These are phyloP conservation scores for Sterrhoptilus dennistouni DNA, from an alignment of 2,113 vertebrate species.

Conservation along the genomic window DNA sequence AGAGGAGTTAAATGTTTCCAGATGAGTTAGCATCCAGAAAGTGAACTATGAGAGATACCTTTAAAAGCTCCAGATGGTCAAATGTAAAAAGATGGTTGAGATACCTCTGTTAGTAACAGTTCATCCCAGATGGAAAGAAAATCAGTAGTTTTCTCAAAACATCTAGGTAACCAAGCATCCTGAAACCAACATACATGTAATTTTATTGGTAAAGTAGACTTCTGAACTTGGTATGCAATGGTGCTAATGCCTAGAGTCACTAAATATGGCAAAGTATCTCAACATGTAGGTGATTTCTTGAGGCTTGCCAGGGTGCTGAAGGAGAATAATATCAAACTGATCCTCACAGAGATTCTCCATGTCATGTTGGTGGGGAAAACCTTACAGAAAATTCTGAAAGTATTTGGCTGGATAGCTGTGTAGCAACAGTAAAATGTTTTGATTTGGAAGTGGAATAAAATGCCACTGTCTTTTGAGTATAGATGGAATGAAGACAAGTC, in stretches of 20 bases:
- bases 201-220: background rate
- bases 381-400: background rate
- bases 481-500: background rate
- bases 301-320: background rate
- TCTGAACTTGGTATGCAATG: background rate
- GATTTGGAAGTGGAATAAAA: background rate
- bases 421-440: background rate
- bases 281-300: background rate
- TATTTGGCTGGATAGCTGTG: background rate
- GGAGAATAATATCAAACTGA: background rate
- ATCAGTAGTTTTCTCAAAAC: background rate
- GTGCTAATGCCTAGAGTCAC: background rate
- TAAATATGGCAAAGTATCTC: background rate
- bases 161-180: background rate
- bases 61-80: background rate
- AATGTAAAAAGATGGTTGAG: background rate
- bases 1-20: background rate
- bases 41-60: background rate
- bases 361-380: background rate
- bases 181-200: background rate
- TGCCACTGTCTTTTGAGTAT: background rate
- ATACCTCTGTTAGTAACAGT: background rate
- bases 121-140: background rate
- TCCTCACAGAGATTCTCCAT: background rate
- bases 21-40: background rate